Evolutionary conservation across 2,113 vertebrate genomes (phyloP), one percentile per base, ranked within the genome.

Genomic region (Elgaria multicarinata): DNA sequence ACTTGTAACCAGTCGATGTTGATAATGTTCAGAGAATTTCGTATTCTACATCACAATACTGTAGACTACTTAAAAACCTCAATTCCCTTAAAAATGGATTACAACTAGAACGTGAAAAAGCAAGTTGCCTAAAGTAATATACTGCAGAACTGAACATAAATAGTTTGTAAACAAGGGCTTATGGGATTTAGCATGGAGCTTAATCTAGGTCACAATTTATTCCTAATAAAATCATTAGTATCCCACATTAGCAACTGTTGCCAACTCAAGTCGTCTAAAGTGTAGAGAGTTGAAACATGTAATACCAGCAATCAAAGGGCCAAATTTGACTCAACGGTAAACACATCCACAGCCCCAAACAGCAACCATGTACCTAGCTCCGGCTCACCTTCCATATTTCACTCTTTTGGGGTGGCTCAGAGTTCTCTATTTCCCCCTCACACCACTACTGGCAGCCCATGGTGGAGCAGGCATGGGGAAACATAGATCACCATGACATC

Each of bases 61-160:
- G 44, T 33, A 9, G 92, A 79, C 66, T 55, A 36, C 71, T 74
- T 74, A 58, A 72, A 72, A 55, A 28, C 33, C 58, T 87, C 22
- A 74, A 0, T 28, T 86, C 36, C 28, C 72, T 75, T 53, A 26
- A 50, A 55, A 92, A 83, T 24, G 86, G 36, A 74, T 18, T 18
- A 78, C 44, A 85, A 88, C 9, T n/a, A 66, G 50, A 66, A 72
- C 69, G 39, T 58, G 91, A 53, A 86, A 91, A 64, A 62, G 46
- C 5, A 1, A 5, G 39, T 44, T 74, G 83, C 20, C 62, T 26
- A 91, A 87, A 12, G 26, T 14, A 20, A 18, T 0, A 1, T 0
- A 89, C 6, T 22, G 72, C 8, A 92, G 62, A 95, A 89, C 24
- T 8, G 0, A 88, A 31, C 46, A 83, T 55, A 92, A 10, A 24